Evolutionary conservation across 2,113 vertebrate species (phyloP).

Genomic region (Sterrhoptilus dennistouni): DNA sequence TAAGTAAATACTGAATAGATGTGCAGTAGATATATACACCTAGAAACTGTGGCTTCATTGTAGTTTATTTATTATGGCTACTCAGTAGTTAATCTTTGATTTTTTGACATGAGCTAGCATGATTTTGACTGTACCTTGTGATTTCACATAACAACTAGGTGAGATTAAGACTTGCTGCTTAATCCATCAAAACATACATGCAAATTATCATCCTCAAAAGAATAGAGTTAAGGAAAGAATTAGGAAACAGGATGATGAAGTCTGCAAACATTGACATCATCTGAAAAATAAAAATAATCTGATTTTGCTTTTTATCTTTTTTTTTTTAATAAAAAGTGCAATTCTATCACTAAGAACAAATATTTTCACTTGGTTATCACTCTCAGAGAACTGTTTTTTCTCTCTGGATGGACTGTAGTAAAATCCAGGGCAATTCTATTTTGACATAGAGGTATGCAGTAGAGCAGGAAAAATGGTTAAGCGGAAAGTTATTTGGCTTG

Average conservation of each 20-base stretch:
- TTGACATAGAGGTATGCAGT: neutral
- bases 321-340: neutral
- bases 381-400: neutral
- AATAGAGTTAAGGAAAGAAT: neutral
- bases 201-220: neutral
- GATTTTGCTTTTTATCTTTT: neutral
- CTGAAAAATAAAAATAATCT: neutral
- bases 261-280: neutral
- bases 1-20: neutral
- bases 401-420: neutral
- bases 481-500: neutral
- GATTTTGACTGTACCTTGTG: neutral
- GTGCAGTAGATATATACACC: neutral
- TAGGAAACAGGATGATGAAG: neutral
- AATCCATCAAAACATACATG: neutral
- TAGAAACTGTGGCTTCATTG: neutral
- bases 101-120: neutral
- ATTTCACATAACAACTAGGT: neutral
- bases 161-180: neutral
- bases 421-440: neutral
- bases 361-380: neutral
- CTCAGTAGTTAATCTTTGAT: neutral
- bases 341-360: neutral
- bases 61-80: neutral
- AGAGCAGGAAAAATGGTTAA: neutral